These are phyloP conservation scores for Sericinus montela DNA, from an alignment of 2,888 invertebrate species.

Conservation along the genomic window DNA sequence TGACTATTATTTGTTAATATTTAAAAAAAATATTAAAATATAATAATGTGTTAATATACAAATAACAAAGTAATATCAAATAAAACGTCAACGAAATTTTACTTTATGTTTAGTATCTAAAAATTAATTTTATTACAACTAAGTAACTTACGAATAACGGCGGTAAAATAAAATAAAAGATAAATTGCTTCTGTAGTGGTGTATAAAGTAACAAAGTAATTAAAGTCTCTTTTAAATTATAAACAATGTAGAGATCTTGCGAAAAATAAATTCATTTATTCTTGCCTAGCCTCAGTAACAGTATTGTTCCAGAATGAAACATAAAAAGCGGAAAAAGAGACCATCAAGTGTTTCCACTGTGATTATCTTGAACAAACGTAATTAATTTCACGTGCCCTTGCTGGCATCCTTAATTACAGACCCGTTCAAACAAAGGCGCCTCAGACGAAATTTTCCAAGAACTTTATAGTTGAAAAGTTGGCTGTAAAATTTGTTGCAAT, in stretches of 20 bases:
- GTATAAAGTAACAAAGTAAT: not conserved
- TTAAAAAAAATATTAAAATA: no score
- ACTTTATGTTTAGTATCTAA: no score
- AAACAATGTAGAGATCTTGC: slow-evolving; percentile 1
- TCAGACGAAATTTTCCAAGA: slow-evolving; percentile 4
- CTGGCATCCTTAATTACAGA: slow-evolving; percentile 15
- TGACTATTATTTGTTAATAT: no score
- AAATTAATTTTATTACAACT: no score
- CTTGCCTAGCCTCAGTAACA: slow-evolving; percentile 1
- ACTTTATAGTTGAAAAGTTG: not conserved
- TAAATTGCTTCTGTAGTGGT: no score
- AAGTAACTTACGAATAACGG: no score
- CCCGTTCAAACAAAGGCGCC: slow-evolving; percentile 10
- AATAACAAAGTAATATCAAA: no score
- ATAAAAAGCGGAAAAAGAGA: slow-evolving; percentile 14
- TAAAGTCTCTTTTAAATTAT: slow-evolving; percentile 2
- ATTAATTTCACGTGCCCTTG: slow-evolving; percentile 17
- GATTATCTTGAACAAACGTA: slow-evolving; percentile 18
- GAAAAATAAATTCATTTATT: slow-evolving; percentile 15
- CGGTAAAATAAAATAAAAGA: no score
- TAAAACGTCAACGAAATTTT: no score
- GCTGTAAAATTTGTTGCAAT: not conserved
- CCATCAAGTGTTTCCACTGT: slow-evolving; percentile 16
- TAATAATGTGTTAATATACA: no score
- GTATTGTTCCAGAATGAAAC: slow-evolving; percentile 10